Conservation (phyloP, 2,888 invertebrate genomes). For the Timandra comae region DNA sequence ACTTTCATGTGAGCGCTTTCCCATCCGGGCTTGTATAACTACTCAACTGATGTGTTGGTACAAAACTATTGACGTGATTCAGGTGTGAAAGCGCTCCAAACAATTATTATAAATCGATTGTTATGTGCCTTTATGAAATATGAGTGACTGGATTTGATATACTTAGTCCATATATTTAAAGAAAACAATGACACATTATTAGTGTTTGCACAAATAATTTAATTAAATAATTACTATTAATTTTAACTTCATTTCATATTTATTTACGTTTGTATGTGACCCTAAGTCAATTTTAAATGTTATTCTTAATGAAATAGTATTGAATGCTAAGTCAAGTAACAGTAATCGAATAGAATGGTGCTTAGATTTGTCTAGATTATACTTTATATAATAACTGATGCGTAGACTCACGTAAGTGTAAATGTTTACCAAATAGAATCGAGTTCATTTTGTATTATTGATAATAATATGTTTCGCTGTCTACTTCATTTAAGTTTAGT, state of each 20-base stretch:
- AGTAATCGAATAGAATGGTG: slow-evolving; percentile 76
- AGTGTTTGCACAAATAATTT: slow-evolving; percentile 69
- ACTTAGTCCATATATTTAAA: slow-evolving; percentile 52
- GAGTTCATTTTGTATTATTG: slow-evolving; percentile 34
- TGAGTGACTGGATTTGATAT: slow-evolving; percentile 69
- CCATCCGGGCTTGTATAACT: too few relatives aligned
- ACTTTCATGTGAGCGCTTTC: slow-evolving; percentile 25
- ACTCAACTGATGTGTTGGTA: too few relatives aligned
- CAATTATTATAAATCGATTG: slow-evolving; percentile 65
- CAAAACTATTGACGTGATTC: too few relatives aligned
- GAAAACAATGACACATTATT: slow-evolving; percentile 51
- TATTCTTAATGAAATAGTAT: slow-evolving; percentile 62
- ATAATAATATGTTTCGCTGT: slow-evolving; percentile 25
- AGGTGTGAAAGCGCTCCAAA: slow-evolving; percentile 14
- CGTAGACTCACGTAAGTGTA: slow-evolving; percentile 42
- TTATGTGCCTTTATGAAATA: slow-evolving; percentile 69
- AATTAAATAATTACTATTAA: slow-evolving; percentile 51
- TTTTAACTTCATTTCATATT: slow-evolving; percentile 49
- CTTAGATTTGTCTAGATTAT: slow-evolving; percentile 71
- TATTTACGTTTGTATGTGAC: slow-evolving; percentile 55
- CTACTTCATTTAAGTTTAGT: slow-evolving; percentile 31
- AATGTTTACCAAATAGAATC: slow-evolving; percentile 41
- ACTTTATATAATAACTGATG: slow-evolving; percentile 46
- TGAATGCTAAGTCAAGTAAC: slow-evolving; percentile 69
- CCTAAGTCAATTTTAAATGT: slow-evolving; percentile 62